Percentiles rank a stretch among this genome's conserved stretches.
phyloP scores from a whole-genome alignment of 2,113 vertebrate species.

The Mesitornis unicolor region DNA sequence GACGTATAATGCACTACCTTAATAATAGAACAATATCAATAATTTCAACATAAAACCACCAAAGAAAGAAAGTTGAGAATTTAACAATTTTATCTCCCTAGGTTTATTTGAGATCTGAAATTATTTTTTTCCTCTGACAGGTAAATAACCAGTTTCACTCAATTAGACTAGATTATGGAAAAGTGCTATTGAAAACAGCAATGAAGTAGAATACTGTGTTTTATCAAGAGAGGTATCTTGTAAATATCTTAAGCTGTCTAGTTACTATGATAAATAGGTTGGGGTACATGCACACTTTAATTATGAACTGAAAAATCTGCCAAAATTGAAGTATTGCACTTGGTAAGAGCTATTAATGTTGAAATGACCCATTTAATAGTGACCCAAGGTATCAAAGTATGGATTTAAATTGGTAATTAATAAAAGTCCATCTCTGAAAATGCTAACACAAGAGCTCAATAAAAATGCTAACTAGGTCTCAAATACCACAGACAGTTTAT shows the following conservation, averaged over 20 bases:
- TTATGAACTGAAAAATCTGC: constrained; percentile 72
- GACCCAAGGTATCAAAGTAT: constrained; percentile 74
- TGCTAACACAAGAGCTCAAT: constrained; percentile 75
- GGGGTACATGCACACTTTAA: constrained; percentile 70
- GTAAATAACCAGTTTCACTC: constrained; percentile 66
- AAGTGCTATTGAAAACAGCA: constrained; percentile 51
- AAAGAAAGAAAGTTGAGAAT: constrained; percentile 21
- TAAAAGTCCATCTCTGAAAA: constrained; percentile 77
- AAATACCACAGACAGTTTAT: constrained; percentile 70
- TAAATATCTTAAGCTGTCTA: constrained; percentile 72
- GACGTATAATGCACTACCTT: background rate
- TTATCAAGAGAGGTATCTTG: constrained; percentile 64
- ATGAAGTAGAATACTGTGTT: constrained; percentile 51
- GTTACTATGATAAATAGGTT: constrained; percentile 76
- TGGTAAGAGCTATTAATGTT: constrained; percentile 74
- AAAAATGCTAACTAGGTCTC: constrained; percentile 81
- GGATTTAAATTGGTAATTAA: constrained; percentile 83
- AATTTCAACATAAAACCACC: constrained; percentile 15
- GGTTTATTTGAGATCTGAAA: constrained; percentile 29
- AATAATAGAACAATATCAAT: constrained; percentile 35
- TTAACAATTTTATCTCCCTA: constrained; percentile 26
- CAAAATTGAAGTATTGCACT: constrained; percentile 75
- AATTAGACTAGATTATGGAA: constrained; percentile 59
- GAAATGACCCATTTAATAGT: constrained; percentile 81
- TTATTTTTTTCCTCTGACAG: constrained; percentile 45